phyloP scores from a whole-genome alignment of 1,140 invertebrate species.

The Goniozus legneri region DNA sequence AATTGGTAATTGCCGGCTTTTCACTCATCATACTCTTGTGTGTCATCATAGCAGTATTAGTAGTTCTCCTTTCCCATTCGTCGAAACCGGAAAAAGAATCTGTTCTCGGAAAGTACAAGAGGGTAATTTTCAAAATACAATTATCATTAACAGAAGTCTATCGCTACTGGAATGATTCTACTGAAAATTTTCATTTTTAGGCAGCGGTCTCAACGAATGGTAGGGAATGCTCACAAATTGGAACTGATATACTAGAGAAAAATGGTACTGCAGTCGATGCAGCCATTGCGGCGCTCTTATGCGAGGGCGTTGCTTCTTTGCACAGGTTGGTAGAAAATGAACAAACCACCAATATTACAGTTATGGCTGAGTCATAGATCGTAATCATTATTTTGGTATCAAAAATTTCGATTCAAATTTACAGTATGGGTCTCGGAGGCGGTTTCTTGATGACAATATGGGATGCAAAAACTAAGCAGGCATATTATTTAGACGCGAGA shows the following conservation, averaged over 20 bases:
- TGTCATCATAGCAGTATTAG: conserved; percentile 16
- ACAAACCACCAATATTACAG: too few relatives aligned
- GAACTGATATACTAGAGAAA: conserved; percentile 57
- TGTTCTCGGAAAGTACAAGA: conserved; percentile 17
- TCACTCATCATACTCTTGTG: conserved; percentile 10
- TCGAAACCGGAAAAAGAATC: conserved; percentile 13
- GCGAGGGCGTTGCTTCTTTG: conserved; percentile 76
- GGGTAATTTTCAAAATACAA: too few relatives aligned
- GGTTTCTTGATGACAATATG: conserved; percentile 79
- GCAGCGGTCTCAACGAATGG: conserved; percentile 44
- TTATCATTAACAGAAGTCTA: too few relatives aligned
- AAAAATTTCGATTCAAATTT: conserved; percentile 6
- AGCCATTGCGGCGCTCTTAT: conserved; percentile 76
- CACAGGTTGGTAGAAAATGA: conserved; percentile 59
- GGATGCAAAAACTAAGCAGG: conserved; percentile 51
- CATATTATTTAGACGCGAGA: conserved; percentile 62
- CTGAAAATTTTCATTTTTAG: too few relatives aligned
- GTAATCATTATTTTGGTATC: too few relatives aligned
- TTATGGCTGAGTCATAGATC: too few relatives aligned
- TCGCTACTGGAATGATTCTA: too few relatives aligned
- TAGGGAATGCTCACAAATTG: conserved; percentile 43
- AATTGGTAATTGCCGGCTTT: conserved; percentile 10
- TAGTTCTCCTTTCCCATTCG: conserved; percentile 6
- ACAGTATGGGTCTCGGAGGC: conserved; percentile 75
- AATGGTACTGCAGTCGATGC: conserved; percentile 81